Evolutionary conservation across 2,888 invertebrate species (phyloP).

Genomic region (Argynnis bischoffii): DNA sequence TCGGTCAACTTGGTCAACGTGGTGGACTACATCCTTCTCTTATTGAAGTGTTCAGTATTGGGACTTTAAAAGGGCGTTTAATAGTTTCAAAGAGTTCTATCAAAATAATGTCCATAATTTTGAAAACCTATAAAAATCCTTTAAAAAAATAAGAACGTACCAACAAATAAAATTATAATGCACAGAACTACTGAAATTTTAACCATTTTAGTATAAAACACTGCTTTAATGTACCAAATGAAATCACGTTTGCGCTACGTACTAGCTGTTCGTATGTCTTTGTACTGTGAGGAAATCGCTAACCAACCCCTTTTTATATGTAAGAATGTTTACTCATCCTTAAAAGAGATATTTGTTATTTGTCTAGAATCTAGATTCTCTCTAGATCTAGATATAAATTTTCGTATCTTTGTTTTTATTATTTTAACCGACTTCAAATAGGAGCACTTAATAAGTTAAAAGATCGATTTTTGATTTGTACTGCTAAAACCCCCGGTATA

Average conservation of each 20-base stretch:
- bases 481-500: too few species aligned
- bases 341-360: constrained; percentile 2
- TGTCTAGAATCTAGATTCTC: background rate
- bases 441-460: too few species aligned
- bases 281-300: background rate
- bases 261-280: too few species aligned
- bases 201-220: background rate
- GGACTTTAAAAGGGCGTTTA: background rate
- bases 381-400: too few species aligned
- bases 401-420: too few species aligned
- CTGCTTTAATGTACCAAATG: background rate
- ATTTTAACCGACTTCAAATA: too few species aligned
- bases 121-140: background rate
- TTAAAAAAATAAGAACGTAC: background rate
- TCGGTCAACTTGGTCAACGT: too few species aligned
- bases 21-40: background rate
- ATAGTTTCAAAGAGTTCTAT: too few species aligned
- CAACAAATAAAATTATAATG: background rate
- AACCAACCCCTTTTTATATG: constrained; percentile 6
- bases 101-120: too few species aligned
- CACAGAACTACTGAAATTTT: background rate
- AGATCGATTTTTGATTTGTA: too few species aligned
- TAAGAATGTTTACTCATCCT: background rate
- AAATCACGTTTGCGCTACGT: too few species aligned
- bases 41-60: background rate